phyloP scores from a whole-genome alignment of 2,888 invertebrate species.

The Thymelicus lineola region DNA sequence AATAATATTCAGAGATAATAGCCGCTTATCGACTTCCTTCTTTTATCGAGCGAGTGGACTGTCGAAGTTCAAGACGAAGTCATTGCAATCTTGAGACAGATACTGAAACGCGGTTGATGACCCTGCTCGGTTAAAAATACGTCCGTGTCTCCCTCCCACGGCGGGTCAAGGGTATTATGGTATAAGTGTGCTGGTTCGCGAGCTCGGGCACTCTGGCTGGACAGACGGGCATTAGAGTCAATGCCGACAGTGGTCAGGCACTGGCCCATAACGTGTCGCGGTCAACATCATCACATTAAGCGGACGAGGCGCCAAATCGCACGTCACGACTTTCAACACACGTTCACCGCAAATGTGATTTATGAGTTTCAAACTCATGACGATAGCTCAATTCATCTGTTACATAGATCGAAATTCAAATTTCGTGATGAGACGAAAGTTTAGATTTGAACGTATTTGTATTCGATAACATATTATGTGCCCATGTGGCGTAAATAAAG shows the following conservation, averaged over 20 bases:
- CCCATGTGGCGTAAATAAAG: not conserved
- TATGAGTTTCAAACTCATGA: constrained; percentile 7
- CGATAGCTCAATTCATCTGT: not conserved
- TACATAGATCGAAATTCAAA: not conserved
- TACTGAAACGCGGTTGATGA: constrained; percentile 64
- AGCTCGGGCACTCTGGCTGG: constrained; percentile 6
- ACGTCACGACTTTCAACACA: constrained; percentile 44
- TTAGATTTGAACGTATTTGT: not conserved
- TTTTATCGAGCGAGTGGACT: constrained; percentile 24
- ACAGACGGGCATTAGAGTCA: constrained; percentile 30
- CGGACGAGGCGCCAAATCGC: constrained; percentile 41
- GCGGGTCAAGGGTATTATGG: constrained; percentile 69
- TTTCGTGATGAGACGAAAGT: not conserved
- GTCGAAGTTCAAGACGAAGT: constrained; percentile 34
- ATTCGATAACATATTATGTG: too few species aligned
- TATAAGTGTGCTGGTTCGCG: constrained; percentile 44
- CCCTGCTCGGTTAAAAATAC: constrained; percentile 70
- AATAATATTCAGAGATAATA: constrained; percentile 34
- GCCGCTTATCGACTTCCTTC: constrained; percentile 43
- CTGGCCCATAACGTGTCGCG: constrained; percentile 37
- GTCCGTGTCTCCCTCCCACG: constrained; percentile 65
- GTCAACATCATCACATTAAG: constrained; percentile 39
- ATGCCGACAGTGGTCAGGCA: constrained; percentile 28
- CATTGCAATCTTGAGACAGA: constrained; percentile 43
- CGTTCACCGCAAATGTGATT: constrained; percentile 22